Base-by-base conservation (phyloP, 1,140 invertebrate species). In the Formica selysi region DNA sequence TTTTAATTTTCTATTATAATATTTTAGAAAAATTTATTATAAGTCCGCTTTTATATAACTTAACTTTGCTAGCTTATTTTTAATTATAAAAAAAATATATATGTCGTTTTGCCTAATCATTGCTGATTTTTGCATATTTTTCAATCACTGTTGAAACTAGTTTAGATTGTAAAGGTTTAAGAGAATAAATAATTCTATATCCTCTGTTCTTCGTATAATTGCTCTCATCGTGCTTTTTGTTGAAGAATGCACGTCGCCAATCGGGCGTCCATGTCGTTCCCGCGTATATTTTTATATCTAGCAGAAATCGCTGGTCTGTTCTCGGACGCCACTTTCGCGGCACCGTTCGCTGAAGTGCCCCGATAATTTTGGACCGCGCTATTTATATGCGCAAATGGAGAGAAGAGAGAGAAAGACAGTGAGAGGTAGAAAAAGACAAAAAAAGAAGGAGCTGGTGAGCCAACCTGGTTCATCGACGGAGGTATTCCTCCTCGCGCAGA, bases 291-390 rank as follows among this genome's bases (percentile, higher is more conserved):
- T 73, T 67, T 51, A 41, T 62, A 70, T 64, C 76, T 22, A 85
- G 64, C 65, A 64, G 84, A 68, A 78, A 83, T 48, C 36, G 59
- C 51, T 16, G 19, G 59, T 59, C 54, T 81, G 88, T 86, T 76
- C 86, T 88, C 85, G 61, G 57, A 67, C 71, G 54, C 44, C 26
- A 76, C 70, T 88, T 88, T 89, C 61, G 51, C 65, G 71, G 68
- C 86, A 88, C 89, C 90, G 89, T 87, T 89, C 86, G 87, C 67
- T 86, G 85, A 89, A 90, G 76, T 91, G 86, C 71, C 10, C 68
- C 73, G 86, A 83, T 93, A 93, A 93, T 93, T 92, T 93, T 92
- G 89, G 91, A 89, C 44, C 87, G 62, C 67, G 87, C 92, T 93
- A 93, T 93, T 93, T 92, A 93, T 92, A 93, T 29, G 54, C 65